Evolutionary conservation across 1,140 invertebrate genomes (phyloP), one percentile per base, ranked within the genome.

Genomic region (Leptonema lineaticorne): DNA sequence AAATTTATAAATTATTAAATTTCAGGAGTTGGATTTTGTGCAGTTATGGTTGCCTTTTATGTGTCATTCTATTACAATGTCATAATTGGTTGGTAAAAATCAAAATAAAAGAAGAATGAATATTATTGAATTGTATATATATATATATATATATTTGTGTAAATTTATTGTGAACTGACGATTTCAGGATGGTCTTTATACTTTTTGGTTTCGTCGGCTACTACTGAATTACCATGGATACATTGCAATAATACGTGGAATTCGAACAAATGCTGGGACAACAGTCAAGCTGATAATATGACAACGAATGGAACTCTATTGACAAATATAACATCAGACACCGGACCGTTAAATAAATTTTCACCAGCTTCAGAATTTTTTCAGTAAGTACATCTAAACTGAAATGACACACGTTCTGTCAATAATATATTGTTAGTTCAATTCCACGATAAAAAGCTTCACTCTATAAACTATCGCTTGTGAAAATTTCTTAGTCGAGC

Each of bases 11-110:
- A 7, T 45, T 6, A 6, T 7, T 8, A 53, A 75, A 58, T 66
- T 78, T n/a, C 79, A 94, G 93, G 93, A 70, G 92, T 94, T 33
- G 93, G 93, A 22, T 92, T 93, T 77, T 92, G 92, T 72, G 94
- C 94, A 30, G 93, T 93, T 53, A 86, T 95, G 75, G 92, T 95
- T 20, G 92, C 92, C n/a, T 90, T 93, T 73, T 95, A 93, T 79
- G 93, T 95, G 26, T 92, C 92, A 1, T 94, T 94, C 82, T 96
- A 95, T 78, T 96, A 95, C 84, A 96, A 95, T 79, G 93, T 94
- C 2, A 92, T 95, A 74, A 93, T 95, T 59, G 90, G 85, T 85
- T 75, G 83, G 79, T 77, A 67, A 50, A 30, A 41, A 33, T 11
- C 37, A 41, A 41, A 2, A 41, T 16, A 9, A 4, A 14, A 50